Conservation (phyloP, 2,113 vertebrate genomes). For the Equus przewalskii region DNA sequence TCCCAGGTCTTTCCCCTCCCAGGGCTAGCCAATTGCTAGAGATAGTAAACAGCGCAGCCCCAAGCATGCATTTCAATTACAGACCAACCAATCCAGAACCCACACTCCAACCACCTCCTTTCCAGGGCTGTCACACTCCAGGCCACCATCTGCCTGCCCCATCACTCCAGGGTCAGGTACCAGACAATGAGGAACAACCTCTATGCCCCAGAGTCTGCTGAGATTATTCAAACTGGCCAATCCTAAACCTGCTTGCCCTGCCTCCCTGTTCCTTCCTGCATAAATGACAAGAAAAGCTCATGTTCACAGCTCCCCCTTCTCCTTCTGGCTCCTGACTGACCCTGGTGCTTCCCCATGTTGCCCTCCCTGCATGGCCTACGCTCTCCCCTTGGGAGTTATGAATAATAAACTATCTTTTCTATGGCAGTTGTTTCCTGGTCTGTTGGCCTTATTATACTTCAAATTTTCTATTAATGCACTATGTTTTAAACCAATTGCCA, state of each 20-base stretch:
- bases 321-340: no score
- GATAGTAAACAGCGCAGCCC: neutral
- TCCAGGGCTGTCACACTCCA: neutral
- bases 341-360: neutral
- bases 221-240: neutral
- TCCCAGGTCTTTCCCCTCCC: neutral
- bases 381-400: neutral
- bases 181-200: neutral
- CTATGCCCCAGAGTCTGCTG: neutral
- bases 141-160: neutral
- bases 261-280: neutral
- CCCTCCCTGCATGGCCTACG: no score
- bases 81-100: neutral
- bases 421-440: neutral
- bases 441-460: neutral
- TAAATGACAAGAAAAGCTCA: neutral
- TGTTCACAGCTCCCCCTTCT: neutral
- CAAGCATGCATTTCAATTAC: neutral
- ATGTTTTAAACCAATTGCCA: neutral
- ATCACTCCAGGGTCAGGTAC: neutral
- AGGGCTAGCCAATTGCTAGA: neutral
- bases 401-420: neutral
- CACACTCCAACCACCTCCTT: neutral
- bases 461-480: neutral
- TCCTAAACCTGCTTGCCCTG: neutral